Percentiles rank a stretch among this genome's conserved stretches.
phyloP scores from a whole-genome alignment of 2,113 vertebrate species.

The Eonycteris spelaea region DNA sequence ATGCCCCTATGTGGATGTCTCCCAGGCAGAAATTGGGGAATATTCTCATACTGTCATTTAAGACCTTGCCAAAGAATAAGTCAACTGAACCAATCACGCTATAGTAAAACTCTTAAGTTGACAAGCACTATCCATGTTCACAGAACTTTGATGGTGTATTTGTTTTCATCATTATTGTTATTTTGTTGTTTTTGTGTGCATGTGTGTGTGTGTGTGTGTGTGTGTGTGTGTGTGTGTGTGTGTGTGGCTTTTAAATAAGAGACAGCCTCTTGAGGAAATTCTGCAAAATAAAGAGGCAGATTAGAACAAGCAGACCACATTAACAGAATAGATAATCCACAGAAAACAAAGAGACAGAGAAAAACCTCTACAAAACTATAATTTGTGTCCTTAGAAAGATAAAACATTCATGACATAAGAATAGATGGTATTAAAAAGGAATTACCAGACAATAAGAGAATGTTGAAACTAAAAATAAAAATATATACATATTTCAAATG shows the following conservation, averaged over 20 bases:
- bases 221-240: too few relatives aligned
- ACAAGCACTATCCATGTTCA: background rate
- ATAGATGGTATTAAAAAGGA: background rate
- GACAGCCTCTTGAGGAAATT: background rate
- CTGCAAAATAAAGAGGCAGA: constrained; percentile 15
- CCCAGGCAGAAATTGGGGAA: background rate
- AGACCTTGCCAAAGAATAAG: background rate
- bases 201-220: background rate
- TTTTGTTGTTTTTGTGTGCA: background rate
- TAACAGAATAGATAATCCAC: background rate
- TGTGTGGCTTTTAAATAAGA: background rate
- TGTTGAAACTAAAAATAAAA: background rate
- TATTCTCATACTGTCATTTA: background rate
- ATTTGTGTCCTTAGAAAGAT: background rate
- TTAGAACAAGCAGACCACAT: background rate
- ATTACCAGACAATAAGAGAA: background rate
- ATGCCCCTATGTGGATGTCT: background rate
- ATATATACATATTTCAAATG: background rate
- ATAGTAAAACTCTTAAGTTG: background rate
- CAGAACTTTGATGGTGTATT: background rate
- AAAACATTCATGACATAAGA: background rate
- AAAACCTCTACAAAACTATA: constrained; percentile 18
- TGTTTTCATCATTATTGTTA: background rate
- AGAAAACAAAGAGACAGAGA: constrained; percentile 6
- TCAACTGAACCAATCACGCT: background rate